Evolutionary conservation across 1,140 invertebrate genomes (phyloP), one percentile per base, ranked within the genome.

Genomic region (Nylanderia fulva): DNA sequence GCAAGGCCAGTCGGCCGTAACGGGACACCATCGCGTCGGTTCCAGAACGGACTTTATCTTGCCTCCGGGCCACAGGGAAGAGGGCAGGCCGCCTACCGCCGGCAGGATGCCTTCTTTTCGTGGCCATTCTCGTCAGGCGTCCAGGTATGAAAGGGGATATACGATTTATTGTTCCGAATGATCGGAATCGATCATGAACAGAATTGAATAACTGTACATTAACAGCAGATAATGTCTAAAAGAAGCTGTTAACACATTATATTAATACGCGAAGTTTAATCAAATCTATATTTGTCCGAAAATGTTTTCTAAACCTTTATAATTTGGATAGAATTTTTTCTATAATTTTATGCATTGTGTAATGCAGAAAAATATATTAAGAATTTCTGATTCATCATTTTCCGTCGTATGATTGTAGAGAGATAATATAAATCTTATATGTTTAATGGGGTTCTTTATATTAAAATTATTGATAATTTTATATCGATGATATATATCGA

Each of bases 41-140:
- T 98, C 97, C 83, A 97, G 96, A 91, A 98, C 98, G 1, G 98
- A 98, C 89, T 98, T 98, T 90, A 98, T 98, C 60, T 94, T 98
- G 39, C 98, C 98, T 0, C 97, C 97, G 0, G 97, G 97, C 1
- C 97, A 98, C 92, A 92, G 94, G 27, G 95, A 96, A 95, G 91
- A 97, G 96, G 83, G 94, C 88, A 56, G 94, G 86, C 85, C 93
- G 63, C 7, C 92, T 89, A 80, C 95, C 94, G 58, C 94, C 92
- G 29, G 95, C 36, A 95, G 93, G 45, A 95, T 89, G 88, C 96
- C 63, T 45, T 93, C 93, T 6, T 93, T 91, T 82, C 93, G 93
- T 63, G 96, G 96, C 0, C 96, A 96, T 89, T 96, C 96, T 1
- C 92, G 96, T 11, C 96, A 96, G 90, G 96, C 96, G 0, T 96